Percentiles rank a stretch among this genome's conserved stretches.
Evolutionary conservation across 2,888 invertebrate genomes (phyloP).

Genomic region (Melinaea marsaeus): DNA sequence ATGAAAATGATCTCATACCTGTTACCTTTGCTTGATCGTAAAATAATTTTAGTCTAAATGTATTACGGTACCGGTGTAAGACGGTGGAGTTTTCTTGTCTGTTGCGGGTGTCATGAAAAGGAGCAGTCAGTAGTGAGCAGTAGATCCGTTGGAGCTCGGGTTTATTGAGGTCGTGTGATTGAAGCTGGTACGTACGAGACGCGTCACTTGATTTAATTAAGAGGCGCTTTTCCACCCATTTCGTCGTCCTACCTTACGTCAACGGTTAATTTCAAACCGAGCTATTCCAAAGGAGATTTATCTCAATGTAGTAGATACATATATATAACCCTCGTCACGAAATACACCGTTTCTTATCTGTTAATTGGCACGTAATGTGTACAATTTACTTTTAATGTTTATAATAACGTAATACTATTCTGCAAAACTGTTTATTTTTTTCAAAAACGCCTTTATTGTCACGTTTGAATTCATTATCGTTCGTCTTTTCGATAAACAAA

Average conservation of each 20-base stretch:
- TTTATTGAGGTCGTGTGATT: slow-evolving; percentile 77
- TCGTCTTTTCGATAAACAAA: no score
- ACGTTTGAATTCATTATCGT: no score
- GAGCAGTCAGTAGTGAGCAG: slow-evolving; percentile 32
- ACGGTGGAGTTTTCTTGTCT: slow-evolving; percentile 16
- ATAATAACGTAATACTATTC: no score
- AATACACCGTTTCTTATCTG: slow-evolving; percentile 16
- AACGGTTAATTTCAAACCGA: slow-evolving; percentile 69
- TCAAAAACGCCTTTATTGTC: no score
- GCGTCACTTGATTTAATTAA: slow-evolving; percentile 78
- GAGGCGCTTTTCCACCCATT: slow-evolving; percentile 73
- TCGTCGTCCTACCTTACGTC: slow-evolving; percentile 60
- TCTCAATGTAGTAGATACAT: slow-evolving; percentile 60
- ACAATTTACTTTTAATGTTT: not conserved
- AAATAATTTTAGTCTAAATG: not conserved
- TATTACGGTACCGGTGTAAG: slow-evolving; percentile 10
- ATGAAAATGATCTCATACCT: no score
- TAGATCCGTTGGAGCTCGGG: slow-evolving; percentile 56
- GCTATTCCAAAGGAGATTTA: slow-evolving; percentile 69
- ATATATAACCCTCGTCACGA: not conserved
- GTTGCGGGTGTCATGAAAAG: slow-evolving; percentile 34
- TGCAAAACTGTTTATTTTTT: no score
- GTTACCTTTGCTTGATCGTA: no score
- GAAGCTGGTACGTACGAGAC: slow-evolving; percentile 69
- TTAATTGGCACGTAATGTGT: slow-evolving; percentile 13